These are phyloP conservation scores for Pantherophis vulpinus DNA, from an alignment of 2,797 vertebrate genomes.

Conservation along the genomic window DNA sequence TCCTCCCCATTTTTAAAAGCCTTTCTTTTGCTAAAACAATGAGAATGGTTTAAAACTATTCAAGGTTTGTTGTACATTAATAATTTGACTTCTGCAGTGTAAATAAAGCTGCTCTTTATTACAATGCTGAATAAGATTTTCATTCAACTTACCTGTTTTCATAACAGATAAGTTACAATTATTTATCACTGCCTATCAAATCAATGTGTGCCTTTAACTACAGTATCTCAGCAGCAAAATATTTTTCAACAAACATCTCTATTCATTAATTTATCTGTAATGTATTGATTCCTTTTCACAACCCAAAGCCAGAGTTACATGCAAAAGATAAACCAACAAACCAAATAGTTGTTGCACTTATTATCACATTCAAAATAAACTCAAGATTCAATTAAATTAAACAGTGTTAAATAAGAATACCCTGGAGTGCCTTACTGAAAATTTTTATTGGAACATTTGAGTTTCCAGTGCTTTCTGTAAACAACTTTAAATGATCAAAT, in stretches of 20 bases:
- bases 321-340: not conserved
- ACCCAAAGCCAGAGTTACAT: not conserved
- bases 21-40: not conserved
- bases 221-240: not conserved
- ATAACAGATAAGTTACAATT: not conserved
- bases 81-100: not conserved
- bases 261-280: not conserved
- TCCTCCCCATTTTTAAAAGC: not conserved
- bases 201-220: not conserved
- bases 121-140: not conserved
- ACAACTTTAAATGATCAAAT: not conserved
- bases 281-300: not conserved
- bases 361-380: not conserved
- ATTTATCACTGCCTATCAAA: not conserved
- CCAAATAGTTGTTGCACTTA: not conserved
- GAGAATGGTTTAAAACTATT: not conserved
- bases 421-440: not conserved
- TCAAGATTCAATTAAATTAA: not conserved
- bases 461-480: not conserved
- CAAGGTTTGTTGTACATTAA: not conserved
- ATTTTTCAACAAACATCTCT: not conserved
- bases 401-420: not conserved
- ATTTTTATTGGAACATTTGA: not conserved
- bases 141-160: not conserved
- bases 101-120: not conserved